A percentile compares a stretch with the other conserved stretches of the same genome.
Conservation (phyloP, 2,797 vertebrate species). For the Todus mexicanus region DNA sequence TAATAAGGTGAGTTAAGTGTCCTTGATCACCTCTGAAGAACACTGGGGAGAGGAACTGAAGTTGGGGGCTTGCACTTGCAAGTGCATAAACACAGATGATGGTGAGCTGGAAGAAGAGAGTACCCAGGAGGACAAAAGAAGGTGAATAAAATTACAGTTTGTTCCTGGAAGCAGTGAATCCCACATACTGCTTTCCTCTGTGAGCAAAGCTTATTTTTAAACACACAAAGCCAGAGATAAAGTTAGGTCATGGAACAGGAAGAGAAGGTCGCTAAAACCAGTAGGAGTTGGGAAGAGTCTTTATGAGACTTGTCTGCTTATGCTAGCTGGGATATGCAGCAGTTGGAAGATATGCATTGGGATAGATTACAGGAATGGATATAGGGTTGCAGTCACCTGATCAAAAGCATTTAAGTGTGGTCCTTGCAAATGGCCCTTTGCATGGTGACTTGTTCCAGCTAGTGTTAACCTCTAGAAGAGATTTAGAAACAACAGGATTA, state of each 20-base stretch:
- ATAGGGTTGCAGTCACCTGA: neutral
- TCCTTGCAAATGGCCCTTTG: neutral
- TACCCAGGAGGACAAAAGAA: neutral
- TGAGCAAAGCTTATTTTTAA: slow-evolving; percentile 21
- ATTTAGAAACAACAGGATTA: slow-evolving; percentile 19
- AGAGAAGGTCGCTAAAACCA: neutral
- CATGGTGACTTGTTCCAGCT: neutral
- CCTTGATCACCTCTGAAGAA: neutral
- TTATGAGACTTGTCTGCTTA: neutral
- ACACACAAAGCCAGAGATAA: neutral
- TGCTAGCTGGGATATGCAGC: neutral
- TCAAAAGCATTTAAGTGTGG: neutral
- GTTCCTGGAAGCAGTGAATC: neutral
- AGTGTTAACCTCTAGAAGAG: neutral
- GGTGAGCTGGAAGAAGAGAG: neutral
- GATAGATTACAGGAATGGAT: neutral
- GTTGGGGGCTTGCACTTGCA: neutral
- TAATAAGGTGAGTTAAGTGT: neutral
- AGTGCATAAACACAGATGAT: neutral
- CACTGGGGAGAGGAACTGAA: neutral
- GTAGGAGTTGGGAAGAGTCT: neutral
- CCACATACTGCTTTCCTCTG: neutral
- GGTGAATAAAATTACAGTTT: neutral
- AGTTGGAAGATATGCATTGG: neutral
- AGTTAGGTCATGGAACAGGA: neutral